Evolutionary conservation across 2,797 vertebrate species (phyloP), one percentile per base, ranked within the genome.

Genomic region (Cottoperca gobio): DNA sequence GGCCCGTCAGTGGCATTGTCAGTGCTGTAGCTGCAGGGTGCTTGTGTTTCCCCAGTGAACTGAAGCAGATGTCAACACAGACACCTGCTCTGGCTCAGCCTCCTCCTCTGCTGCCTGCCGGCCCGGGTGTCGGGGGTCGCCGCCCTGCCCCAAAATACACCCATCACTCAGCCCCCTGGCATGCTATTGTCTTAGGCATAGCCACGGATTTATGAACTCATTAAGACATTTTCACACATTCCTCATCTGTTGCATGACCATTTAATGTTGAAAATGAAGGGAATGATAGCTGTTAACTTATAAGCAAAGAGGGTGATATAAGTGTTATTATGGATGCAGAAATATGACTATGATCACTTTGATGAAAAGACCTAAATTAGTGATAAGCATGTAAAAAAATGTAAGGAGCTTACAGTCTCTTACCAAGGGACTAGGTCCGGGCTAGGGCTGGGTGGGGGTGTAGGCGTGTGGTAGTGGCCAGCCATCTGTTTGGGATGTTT

Each of bases 331-430:
- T 63, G 52, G 28, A 40, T 73, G 69, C 40, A 52, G 49, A 84
- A 78, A 60, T 57, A 70, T 66, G 28, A 78, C 37, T 48, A 8
- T 71, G 78, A 87, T 88, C 17, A 73, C 79, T 87, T 90, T 87
- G 83, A 86, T 89, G 61, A 83, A 78, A 87, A 89, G 73, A 89
- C 39, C 79, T 80, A 92, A 93, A 93, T 93, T 90, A 92, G 83
- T 91, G 91, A 79, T 86, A 91, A 84, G 86, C 88, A 83, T 84
- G 66, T 60, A 85, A 86, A 91, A 86, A 85, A 84, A 87, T 84
- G 81, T 94, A 94, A 95, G 91, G 80, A 93, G 94, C 93, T 95
- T 95, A 95, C 48, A 81, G 91, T 86, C 89, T 92, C 84, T 92
- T 88, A 86, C 85, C 70, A 71, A 81, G 78, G 78, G 83, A 85